phyloP scores from a whole-genome alignment of 1,140 invertebrate species.

The Drosophila orena region DNA sequence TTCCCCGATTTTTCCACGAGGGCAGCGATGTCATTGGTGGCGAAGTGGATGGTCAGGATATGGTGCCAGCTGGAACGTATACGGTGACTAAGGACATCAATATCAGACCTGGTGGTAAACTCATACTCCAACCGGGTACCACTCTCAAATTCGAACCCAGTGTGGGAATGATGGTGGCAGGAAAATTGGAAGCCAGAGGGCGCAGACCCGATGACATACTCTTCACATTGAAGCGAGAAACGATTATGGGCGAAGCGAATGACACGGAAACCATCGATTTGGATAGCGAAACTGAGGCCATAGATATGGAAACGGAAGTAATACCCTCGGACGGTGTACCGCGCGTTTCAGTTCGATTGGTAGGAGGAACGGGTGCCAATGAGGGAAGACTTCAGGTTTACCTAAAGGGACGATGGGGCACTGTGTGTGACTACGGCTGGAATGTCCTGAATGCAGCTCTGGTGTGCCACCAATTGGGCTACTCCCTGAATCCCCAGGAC shows the following conservation, averaged over 20 bases:
- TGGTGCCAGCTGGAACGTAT: conserved; percentile 92
- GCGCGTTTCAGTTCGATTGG: conserved; percentile 89
- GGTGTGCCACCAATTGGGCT: conserved; percentile 97
- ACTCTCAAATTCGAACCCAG: conserved; percentile 94
- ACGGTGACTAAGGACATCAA: conserved; percentile 95
- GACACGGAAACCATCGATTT: conserved; percentile 85
- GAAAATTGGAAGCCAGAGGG: conserved; percentile 93
- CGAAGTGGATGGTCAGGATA: conserved; percentile 94
- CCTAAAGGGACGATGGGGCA: conserved; percentile 96
- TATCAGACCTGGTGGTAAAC: conserved; percentile 93
- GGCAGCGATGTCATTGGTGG: conserved; percentile 91
- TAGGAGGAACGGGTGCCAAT: conserved; percentile 90
- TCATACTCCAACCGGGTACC: conserved; percentile 94
- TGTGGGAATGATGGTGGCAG: conserved; percentile 98
- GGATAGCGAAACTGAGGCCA: conserved; percentile 80
- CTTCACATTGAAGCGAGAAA: conserved; percentile 91
- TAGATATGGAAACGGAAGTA: conserved; percentile 85
- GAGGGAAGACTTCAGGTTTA: conserved; percentile 93
- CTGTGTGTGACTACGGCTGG: conserved; percentile 98
- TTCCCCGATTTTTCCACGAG: conserved; percentile 90
- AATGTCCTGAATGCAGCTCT: conserved; percentile 95
- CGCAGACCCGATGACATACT: conserved; percentile 90
- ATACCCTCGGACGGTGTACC: conserved; percentile 86
- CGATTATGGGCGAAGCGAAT: conserved; percentile 86
- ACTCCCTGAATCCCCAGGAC: conserved; percentile 96